Evolutionary conservation across 2,797 vertebrate genomes (phyloP).

Genomic region (Adelosebastes latens): DNA sequence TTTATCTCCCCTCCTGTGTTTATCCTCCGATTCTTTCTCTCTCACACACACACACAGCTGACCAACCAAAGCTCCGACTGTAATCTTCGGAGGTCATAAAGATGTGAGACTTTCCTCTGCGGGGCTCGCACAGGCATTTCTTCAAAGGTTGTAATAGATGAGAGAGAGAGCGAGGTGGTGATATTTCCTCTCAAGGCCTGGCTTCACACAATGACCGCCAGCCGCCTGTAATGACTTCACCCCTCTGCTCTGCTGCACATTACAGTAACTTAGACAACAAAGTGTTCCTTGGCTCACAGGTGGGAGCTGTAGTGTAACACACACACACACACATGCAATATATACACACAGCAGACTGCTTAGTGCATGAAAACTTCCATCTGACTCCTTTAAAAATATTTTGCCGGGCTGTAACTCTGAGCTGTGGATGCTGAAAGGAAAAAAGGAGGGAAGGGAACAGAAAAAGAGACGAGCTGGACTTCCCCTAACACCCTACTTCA

Average conservation of each 20-base stretch:
- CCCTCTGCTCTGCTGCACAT: slow-evolving; percentile 33
- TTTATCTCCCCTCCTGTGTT: slow-evolving; percentile 41
- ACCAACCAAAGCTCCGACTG: slow-evolving; percentile 15
- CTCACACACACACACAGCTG: slow-evolving; percentile 17
- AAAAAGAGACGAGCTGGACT: slow-evolving; percentile 34
- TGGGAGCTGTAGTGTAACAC: slow-evolving; percentile 22
- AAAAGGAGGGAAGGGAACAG: neutral
- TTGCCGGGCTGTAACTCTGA: slow-evolving; percentile 44
- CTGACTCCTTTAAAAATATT: slow-evolving; percentile 68
- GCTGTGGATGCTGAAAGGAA: slow-evolving; percentile 28
- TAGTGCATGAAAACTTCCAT: slow-evolving; percentile 46
- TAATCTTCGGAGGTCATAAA: slow-evolving; percentile 52
- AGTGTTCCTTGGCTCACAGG: slow-evolving; percentile 32
- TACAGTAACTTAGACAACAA: slow-evolving; percentile 39
- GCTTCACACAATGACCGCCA: slow-evolving; percentile 42
- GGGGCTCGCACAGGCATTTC: slow-evolving; percentile 15
- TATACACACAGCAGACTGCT: slow-evolving; percentile 6
- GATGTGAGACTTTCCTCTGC: slow-evolving; percentile 41
- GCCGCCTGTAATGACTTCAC: slow-evolving; percentile 47
- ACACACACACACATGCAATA: neutral
- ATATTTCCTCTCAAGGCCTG: slow-evolving; percentile 40
- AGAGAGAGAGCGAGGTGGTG: slow-evolving; percentile 21
- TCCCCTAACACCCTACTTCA: slow-evolving; percentile 49
- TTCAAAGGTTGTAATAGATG: slow-evolving; percentile 34
- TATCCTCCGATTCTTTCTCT: slow-evolving; percentile 13